Percentiles rank a stretch among this genome's conserved stretches.
phyloP scores from a whole-genome alignment of 2,797 vertebrate species.

The Poecilia wingei region DNA sequence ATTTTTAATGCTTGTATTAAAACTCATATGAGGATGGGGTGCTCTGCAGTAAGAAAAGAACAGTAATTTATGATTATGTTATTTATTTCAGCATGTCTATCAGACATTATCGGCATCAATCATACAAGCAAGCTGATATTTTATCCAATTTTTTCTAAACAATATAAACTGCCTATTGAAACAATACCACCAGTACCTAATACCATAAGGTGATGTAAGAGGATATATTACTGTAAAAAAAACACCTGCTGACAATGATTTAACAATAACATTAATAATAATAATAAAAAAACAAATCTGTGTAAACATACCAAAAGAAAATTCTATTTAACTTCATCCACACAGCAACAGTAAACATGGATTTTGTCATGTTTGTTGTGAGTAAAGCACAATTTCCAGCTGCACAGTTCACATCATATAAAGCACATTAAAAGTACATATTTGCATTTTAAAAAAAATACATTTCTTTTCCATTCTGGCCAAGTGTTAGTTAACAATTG shows the following conservation, averaged over 20 bases:
- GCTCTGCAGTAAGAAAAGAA: not conserved
- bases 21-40: not conserved
- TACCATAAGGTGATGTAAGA: slow-evolving; percentile 21
- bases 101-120: slow-evolving; percentile 28
- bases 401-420: not conserved
- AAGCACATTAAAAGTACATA: not conserved
- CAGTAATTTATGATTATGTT: not conserved
- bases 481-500: not conserved
- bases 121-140: slow-evolving; percentile 39
- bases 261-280: slow-evolving; percentile 13
- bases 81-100: slow-evolving; percentile 42
- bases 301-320: slow-evolving; percentile 66
- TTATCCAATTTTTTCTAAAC: slow-evolving; percentile 53
- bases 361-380: not conserved
- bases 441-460: not conserved
- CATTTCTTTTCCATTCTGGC: not conserved
- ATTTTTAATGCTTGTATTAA: not conserved
- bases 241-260: slow-evolving; percentile 24
- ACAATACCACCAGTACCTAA: slow-evolving; percentile 25
- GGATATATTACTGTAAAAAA: slow-evolving; percentile 22
- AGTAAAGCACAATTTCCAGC: slow-evolving; percentile 24
- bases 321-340: slow-evolving; percentile 4
- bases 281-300: slow-evolving; percentile 15
- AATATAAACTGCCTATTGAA: slow-evolving; percentile 50
- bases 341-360: not conserved